Conservation (phyloP, 2,888 invertebrate genomes). For the Drepanosiphum platanoidis region DNA sequence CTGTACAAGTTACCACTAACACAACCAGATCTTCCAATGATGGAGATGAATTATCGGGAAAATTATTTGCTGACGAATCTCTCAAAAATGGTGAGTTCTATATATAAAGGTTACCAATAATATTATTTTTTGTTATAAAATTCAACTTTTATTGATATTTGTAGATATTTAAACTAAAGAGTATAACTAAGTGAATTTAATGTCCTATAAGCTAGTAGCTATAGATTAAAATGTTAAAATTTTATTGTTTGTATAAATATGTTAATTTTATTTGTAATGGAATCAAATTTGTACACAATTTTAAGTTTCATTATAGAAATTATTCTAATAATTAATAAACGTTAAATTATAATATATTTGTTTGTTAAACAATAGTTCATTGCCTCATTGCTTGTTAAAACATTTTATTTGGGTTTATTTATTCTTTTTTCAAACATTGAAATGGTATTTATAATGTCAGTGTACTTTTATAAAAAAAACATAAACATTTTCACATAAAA, state of each 20-base stretch:
- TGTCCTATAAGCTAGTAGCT: too few relatives aligned
- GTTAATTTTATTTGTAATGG: neutral
- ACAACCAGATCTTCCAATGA: slow-evolving; percentile 52
- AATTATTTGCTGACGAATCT: slow-evolving; percentile 52
- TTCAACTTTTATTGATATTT: neutral
- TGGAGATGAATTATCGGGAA: slow-evolving; percentile 54
- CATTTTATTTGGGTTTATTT: neutral
- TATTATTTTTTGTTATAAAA: neutral
- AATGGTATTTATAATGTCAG: neutral
- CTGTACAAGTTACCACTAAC: slow-evolving; percentile 51
- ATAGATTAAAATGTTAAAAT: too few relatives aligned
- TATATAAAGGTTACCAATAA: neutral
- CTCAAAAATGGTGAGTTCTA: slow-evolving; percentile 49
- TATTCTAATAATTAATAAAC: neutral
- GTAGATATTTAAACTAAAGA: too few relatives aligned
- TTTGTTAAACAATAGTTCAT: neutral
- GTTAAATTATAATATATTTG: neutral
- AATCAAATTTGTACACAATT: neutral
- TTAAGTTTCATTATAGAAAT: neutral
- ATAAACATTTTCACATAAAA: neutral
- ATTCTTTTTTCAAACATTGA: neutral
- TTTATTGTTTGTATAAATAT: too few relatives aligned
- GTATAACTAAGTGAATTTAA: too few relatives aligned
- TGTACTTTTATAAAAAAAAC: neutral
- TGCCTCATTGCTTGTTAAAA: neutral